Evolutionary conservation across 1,140 invertebrate species (phyloP), one percentile per base, ranked within the genome.

Genomic region (Drosophila ananassae): DNA sequence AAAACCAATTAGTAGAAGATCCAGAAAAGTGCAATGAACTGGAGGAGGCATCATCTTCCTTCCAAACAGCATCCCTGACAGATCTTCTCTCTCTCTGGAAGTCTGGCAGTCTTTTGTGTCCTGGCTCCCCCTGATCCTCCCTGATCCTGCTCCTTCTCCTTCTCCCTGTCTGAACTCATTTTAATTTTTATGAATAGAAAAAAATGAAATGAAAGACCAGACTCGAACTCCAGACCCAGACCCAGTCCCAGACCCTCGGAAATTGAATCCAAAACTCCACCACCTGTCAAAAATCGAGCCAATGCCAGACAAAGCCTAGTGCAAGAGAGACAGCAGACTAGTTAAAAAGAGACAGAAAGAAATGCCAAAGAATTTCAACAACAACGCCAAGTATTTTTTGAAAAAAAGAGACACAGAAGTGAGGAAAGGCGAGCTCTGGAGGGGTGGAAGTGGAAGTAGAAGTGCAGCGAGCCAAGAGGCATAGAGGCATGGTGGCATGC

Each of bases 281-380:
- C 87, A 90, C 87, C 87, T 90, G 87, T 90, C 87, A 90, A 90
- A 90, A 90, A 90, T 83, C 79, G 79, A 89, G 77, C 60, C 58
- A 89, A 66, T 56, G 79, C 73, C 73, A 74, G 69, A 73, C 58
- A 73, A 60, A 72, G 30, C 51, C 61, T 24, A 34, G 53, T 25
- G 39, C 48, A 44, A 55, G 22, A 17, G 61, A 30, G 76, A 46
- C 46, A 37, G 47, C 53, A 17, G 25, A 32, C 32, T 30, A 28
- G 61, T 25, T 39, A 28, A 13, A 44, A 8, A 10, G 46, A 52
- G 8, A 17, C 25, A 47, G 50, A 28, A 2, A 30, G 73, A 39
- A 50, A 58, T 85, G 82, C 83, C 66, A 82, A 90, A 89, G 85
- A 89, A 89, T 89, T 90, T 87, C 77, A 89, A 89, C 85, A 87